Evolutionary conservation across 2,888 invertebrate species (phyloP), one percentile per base, ranked within the genome.

Genomic region (Tenthredo notha): DNA sequence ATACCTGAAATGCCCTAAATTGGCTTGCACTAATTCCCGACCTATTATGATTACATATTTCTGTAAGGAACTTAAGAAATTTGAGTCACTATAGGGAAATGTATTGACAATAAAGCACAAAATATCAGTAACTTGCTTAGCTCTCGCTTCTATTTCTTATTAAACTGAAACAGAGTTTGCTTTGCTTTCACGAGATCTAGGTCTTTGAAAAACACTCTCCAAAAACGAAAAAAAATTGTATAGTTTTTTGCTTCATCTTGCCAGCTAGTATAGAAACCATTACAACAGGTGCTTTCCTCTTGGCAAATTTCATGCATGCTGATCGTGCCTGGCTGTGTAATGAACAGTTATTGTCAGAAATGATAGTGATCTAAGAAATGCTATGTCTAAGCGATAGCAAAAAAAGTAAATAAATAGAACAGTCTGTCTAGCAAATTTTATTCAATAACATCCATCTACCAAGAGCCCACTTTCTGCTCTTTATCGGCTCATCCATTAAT

Each of bases 161-260:
- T 9, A 6, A 84, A n/a, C n/a, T 58, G n/a, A 58, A 85, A 70
- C 29, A 33, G 67, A 25, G 12, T 67, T 4, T 33, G 9, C 58
- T 25, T 84, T 77, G 40, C 18, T 29, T 33, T 78, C 72, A 80
- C 54, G 7, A 54, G n/a, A 54, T 54, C 54, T 54, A n/a, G 6
- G 37, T 75, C 2, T 37, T n/a, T n/a, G 15, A 12, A 21, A 37
- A 50, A 43, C 47, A 78, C 65, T 37, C 9, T 29, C 40, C n/a
- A 9, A 37, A n/a, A 67, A 67, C 33, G n/a, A n/a, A 29, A 18
- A 50, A 9, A 65, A 21, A 25, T 18, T 29, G 29, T 29, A 25
- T 33, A 4, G 18, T 29, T 67, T 67, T 67, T 15, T 29, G 18
- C 67, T 29, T 18, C 54, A 67, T 67, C 29, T 67, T 29, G 3